These are phyloP conservation scores for Vanacampus margaritifer DNA, from an alignment of 2,113 vertebrate species.

Conservation along the genomic window DNA sequence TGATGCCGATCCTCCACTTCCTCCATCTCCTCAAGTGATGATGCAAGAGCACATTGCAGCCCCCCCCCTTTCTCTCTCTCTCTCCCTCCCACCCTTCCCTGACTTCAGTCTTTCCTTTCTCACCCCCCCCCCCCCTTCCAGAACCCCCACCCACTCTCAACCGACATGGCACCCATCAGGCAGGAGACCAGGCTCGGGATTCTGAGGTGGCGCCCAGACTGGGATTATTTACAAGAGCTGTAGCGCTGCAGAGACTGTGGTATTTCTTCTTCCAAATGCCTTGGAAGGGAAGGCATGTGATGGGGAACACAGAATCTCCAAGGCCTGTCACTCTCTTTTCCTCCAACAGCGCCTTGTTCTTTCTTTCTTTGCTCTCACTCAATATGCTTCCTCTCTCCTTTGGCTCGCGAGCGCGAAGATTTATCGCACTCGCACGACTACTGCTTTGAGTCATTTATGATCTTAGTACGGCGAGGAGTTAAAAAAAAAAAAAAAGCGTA, in stretches of 20 bases:
- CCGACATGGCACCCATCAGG: constrained; percentile 61
- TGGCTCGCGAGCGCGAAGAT: constrained; percentile 4
- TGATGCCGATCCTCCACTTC: constrained; percentile 8
- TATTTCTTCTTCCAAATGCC: constrained; percentile 71
- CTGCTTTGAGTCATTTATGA: constrained; percentile 9
- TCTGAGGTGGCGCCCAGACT: constrained; percentile 76
- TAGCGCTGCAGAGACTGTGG: constrained; percentile 72
- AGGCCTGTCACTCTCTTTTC: constrained; percentile 24
- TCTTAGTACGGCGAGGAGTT: neutral
- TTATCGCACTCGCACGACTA: constrained; percentile 11
- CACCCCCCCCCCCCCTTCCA: constrained; percentile 10
- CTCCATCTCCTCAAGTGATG: constrained; percentile 45
- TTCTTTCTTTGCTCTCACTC: constrained; percentile 15
- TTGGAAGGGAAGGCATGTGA: constrained; percentile 61
- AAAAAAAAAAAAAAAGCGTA: constrained; percentile 2
- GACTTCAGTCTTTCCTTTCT: constrained; percentile 47
- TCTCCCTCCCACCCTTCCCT: constrained; percentile 27
- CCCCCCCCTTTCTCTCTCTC: too few relatives aligned
- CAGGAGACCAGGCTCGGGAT: constrained; percentile 63
- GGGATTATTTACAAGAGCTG: constrained; percentile 76
- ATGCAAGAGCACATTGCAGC: constrained; percentile 54
- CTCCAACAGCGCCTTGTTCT: neutral
- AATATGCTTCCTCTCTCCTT: neutral
- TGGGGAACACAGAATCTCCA: constrained; percentile 56
- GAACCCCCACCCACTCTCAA: constrained; percentile 33